Percentiles rank a stretch among this genome's conserved stretches.
Evolutionary conservation across 2,888 invertebrate genomes (phyloP).

Genomic region (Clostera curtula): DNA sequence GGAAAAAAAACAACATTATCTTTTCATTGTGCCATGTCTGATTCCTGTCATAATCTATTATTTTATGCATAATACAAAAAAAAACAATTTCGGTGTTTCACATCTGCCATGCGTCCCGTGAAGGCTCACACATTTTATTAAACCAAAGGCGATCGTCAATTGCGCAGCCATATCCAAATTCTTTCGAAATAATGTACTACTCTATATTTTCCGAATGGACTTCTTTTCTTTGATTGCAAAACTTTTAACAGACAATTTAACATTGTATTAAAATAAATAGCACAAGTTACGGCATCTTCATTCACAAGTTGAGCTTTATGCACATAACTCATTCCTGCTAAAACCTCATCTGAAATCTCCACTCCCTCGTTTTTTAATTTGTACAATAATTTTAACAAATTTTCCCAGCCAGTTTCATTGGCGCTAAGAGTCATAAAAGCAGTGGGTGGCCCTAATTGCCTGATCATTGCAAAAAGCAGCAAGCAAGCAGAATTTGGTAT

Average conservation of each 20-base stretch:
- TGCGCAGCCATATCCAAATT: too few species aligned
- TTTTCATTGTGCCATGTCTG: too few species aligned
- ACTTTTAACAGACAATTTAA: slow-evolving; percentile 25
- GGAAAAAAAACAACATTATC: too few species aligned
- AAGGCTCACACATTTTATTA: too few species aligned
- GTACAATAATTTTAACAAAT: slow-evolving; percentile 30
- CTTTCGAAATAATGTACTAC: slow-evolving; percentile 30
- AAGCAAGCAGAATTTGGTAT: slow-evolving; percentile 41
- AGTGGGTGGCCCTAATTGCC: slow-evolving; percentile 40
- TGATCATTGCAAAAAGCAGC: slow-evolving; percentile 48
- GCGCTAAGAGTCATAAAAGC: slow-evolving; percentile 42
- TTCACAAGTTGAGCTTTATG: slow-evolving; percentile 24
- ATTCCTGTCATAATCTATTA: too few species aligned
- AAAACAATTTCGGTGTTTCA: too few species aligned
- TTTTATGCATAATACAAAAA: too few species aligned
- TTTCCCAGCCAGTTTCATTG: slow-evolving; percentile 37
- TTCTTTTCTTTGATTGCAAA: slow-evolving; percentile 24
- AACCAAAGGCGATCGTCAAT: too few species aligned
- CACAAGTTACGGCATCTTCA: slow-evolving; percentile 32
- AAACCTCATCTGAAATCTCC: slow-evolving; percentile 18
- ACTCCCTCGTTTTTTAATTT: slow-evolving; percentile 26
- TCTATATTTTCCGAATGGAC: slow-evolving; percentile 31
- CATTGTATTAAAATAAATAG: slow-evolving; percentile 36
- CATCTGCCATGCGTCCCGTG: too few species aligned
- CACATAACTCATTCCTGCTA: slow-evolving; percentile 14